Base-by-base conservation (phyloP, 1,140 invertebrate genomes). In the Battus philenor region DNA sequence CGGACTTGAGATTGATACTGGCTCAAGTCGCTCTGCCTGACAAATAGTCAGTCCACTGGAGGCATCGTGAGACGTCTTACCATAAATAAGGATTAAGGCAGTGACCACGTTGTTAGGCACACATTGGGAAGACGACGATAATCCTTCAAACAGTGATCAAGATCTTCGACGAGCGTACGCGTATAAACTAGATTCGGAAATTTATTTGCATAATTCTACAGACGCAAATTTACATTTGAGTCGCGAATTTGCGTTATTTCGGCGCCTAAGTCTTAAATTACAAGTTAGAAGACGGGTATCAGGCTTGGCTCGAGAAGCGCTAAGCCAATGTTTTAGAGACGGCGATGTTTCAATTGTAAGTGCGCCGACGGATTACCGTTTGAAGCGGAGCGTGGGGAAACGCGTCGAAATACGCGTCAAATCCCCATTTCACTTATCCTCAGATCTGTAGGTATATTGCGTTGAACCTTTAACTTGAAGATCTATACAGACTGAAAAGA, bases 1-100 rank as follows among this genome's bases (percentile, higher is more conserved):
- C 47, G 50, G 41, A 49, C 24, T 52, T 43, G 58, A 78, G 80
- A 84, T 84, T 81, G 80, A 84, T 84, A 61, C 69, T 47, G 58
- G 47, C 54, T 56, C 48, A 47, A 59, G 54, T 46, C 54, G 59
- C 46, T 54, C 52, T 53, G 57, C 56, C 62, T 84, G 80, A 84
- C 72, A 81, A 81, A 84, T 84, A 71, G 77, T 67, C 59, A 62
- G 73, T 68, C 66, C 58, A 61, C 45, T 58, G 59, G 68, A 81
- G 77, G 71, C 77, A 70, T 80, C 67, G 72, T 59, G 51, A 30
- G 59, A 54, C 74, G 70, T 82, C 74, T 84, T 81, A 71, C 75
- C 68, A 80, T 84, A 84, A 84, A 80, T 80, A 80, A 80, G 77
- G 77, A 81, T 77, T 81, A 83, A 34, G 53, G 11, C 50, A 33